Conservation (phyloP, 2,797 vertebrate species). For the Fringilla coelebs region DNA sequence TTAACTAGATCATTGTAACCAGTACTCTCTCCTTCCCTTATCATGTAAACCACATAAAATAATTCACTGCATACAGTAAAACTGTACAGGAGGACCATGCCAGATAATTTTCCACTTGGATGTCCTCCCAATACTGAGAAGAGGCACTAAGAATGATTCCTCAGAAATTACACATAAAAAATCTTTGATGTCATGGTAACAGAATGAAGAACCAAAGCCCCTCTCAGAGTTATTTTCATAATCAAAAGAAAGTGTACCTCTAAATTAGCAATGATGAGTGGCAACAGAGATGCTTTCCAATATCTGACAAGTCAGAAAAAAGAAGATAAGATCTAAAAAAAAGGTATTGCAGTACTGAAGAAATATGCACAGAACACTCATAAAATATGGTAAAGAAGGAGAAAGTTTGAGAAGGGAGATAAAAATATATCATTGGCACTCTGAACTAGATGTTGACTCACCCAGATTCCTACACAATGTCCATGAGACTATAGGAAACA, state of each 20-base stretch:
- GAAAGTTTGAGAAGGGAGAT: neutral
- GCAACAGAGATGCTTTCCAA: neutral
- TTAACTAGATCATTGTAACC: neutral
- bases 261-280: neutral
- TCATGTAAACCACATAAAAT: neutral
- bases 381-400: neutral
- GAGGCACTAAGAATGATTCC: neutral
- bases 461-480: neutral
- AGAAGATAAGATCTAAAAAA: neutral
- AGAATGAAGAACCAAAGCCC: neutral
- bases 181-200: conserved; percentile 22
- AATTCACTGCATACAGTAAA: neutral
- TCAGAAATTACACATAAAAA: neutral
- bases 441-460: neutral
- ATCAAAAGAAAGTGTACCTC: neutral
- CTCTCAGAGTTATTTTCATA: neutral
- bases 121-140: neutral
- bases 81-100: neutral
- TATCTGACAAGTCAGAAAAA: neutral
- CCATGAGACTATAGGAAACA: neutral
- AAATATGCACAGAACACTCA: neutral
- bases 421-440: neutral
- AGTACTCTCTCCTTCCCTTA: neutral
- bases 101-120: neutral
- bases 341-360: neutral